phyloP scores from a whole-genome alignment of 2,888 invertebrate species.

The Archaeoteleia sp. region DNA sequence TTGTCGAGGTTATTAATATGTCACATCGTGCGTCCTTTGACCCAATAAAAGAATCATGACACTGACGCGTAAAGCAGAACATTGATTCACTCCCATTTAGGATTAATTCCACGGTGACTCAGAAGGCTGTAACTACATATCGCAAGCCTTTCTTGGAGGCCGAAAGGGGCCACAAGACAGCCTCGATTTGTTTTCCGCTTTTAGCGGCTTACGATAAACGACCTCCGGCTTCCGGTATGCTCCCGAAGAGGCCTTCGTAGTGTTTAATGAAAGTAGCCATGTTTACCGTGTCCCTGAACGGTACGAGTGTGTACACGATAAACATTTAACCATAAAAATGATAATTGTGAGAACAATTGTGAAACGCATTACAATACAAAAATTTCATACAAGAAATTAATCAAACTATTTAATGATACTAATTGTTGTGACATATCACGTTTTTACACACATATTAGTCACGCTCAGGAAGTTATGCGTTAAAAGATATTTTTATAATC shows the following conservation, averaged over 20 bases:
- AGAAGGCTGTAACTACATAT: constrained; percentile 22
- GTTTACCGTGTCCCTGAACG: constrained; percentile 29
- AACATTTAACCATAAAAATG: constrained; percentile 38
- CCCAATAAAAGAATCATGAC: constrained; percentile 39
- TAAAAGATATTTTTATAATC: no score
- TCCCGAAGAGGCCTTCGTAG: constrained; percentile 33
- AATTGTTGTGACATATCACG: no score
- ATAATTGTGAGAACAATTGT: constrained; percentile 13
- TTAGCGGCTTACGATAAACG: constrained; percentile 31
- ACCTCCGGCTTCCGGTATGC: constrained; percentile 43
- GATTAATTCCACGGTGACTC: constrained; percentile 23
- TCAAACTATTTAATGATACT: no score
- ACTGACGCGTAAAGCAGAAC: constrained; percentile 21
- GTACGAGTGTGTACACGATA: constrained; percentile 22
- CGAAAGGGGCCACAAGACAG: constrained; percentile 24
- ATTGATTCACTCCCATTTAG: constrained; percentile 36
- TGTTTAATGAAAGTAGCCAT: constrained; percentile 40
- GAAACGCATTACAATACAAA: no score
- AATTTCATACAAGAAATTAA: no score
- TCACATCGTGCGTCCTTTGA: constrained; percentile 21
- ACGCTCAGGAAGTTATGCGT: no score
- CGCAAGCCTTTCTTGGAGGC: constrained; percentile 22
- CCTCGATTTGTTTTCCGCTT: constrained; percentile 47
- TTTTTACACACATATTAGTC: no score
- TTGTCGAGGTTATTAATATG: constrained; percentile 24